Evolutionary conservation across 2,888 invertebrate species (phyloP).

Genomic region (Eupithecia centaureata): DNA sequence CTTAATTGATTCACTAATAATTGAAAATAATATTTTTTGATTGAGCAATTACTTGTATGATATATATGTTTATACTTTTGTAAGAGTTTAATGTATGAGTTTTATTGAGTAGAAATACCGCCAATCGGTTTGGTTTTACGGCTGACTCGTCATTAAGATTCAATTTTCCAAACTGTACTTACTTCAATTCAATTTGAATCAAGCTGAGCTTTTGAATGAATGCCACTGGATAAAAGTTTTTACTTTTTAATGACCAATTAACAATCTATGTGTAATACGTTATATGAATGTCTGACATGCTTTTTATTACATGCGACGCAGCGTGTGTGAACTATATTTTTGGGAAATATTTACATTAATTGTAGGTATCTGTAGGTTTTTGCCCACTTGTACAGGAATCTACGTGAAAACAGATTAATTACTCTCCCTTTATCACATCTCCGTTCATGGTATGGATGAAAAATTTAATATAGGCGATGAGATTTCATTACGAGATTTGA

Average conservation of each 20-base stretch:
- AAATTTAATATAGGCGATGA: too few relatives aligned
- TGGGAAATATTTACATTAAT: too few relatives aligned
- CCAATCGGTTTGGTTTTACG: slow-evolving; percentile 16
- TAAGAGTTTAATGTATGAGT: slow-evolving; percentile 17
- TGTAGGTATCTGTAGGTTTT: too few relatives aligned
- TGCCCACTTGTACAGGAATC: too few relatives aligned
- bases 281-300: too few relatives aligned
- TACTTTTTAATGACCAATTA: background rate
- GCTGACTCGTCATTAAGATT: background rate
- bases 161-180: background rate
- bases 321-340: too few relatives aligned
- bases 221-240: background rate
- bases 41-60: slow-evolving; percentile 58
- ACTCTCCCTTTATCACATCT: too few relatives aligned
- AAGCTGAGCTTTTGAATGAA: background rate
- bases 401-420: too few relatives aligned
- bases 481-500: too few relatives aligned
- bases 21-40: slow-evolving; percentile 59
- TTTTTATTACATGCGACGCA: too few relatives aligned
- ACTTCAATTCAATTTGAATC: too few relatives aligned
- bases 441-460: too few relatives aligned
- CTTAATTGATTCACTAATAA: slow-evolving; percentile 62
- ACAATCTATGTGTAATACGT: background rate
- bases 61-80: slow-evolving; percentile 29
- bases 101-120: slow-evolving; percentile 23